Evolutionary conservation across 2,888 invertebrate genomes (phyloP).

Genomic region (Priapulus caudatus): DNA sequence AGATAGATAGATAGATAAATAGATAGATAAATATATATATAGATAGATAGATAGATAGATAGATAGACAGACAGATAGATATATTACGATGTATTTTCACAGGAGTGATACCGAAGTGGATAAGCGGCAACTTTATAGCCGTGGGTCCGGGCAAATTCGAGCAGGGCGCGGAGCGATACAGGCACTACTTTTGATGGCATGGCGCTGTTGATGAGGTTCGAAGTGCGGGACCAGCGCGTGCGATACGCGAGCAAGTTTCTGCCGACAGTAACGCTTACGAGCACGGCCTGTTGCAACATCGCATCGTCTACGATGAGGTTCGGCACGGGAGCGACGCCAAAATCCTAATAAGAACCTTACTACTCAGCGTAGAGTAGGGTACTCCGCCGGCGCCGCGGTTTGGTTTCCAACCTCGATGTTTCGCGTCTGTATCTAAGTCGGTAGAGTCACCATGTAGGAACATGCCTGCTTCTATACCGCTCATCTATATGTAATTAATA

Average conservation of each 20-base stretch:
- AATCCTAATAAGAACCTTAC: not conserved
- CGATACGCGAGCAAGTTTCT: not conserved
- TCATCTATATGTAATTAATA: no score
- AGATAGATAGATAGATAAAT: no score
- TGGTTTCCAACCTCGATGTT: no score
- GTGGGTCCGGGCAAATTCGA: not conserved
- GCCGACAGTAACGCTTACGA: not conserved
- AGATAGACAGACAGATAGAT: no score
- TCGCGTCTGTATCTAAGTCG: no score
- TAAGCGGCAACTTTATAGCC: not conserved
- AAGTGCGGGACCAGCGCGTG: not conserved
- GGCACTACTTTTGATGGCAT: constrained; percentile 1
- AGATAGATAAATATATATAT: no score
- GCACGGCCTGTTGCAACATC: not conserved
- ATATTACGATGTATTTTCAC: constrained; percentile 3
- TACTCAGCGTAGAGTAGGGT: no score
- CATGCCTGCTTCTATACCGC: no score
- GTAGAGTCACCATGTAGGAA: no score
- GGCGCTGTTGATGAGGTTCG: not conserved
- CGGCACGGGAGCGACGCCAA: not conserved
- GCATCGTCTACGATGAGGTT: constrained; percentile 1
- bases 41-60: no score
- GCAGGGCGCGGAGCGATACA: not conserved
- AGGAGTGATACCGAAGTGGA: not conserved
- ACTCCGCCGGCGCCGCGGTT: no score